Evolutionary conservation across 2,113 vertebrate species (phyloP), one percentile per base, ranked within the genome.

Genomic region (Cryptotis parvus): DNA sequence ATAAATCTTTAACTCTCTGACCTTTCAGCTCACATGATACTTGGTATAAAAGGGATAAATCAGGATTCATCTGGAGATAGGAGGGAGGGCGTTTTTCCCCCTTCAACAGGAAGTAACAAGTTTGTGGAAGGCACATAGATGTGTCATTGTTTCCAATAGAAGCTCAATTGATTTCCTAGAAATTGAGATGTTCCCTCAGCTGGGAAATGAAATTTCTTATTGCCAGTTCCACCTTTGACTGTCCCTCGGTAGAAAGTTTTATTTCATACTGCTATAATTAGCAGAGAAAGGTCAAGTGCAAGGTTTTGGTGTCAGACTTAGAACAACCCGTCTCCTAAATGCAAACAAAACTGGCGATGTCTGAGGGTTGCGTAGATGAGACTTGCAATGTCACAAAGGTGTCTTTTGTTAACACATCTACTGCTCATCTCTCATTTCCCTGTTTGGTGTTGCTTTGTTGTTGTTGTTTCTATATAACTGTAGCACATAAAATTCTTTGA

Each of bases 1-100:
- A 97, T 97, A 96, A 96, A 97, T 97, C 93, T 97, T 97, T 94
- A 91, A 77, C 87, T 96, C 89, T 82, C 89, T 97, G 96, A 97
- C 97, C 95, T 97, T 97, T 97, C 73, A 90, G 86, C 79, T 94
- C 79, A 84, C 94, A 92, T 39, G 90, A 91, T 94, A 97, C 69
- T 86, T 91, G 73, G 84, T 89, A 61, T 82, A 96, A 74, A 87
- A 61, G 92, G 91, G 90, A 97, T 96, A 95, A 97, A 97, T 96
- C 69, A 92, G 84, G 94, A 86, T 45, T 96, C 80, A 91, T 95
- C 77, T 94, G 91, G 78, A 76, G 87, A 33, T 91, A 95, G 91
- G 55, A 78, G 66, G 63, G 63, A 65, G 63, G 29, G 10, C 94
- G n/a, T 92, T 52, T 84, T 68, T 80, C 52, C 96, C 95, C 58